Base-by-base conservation (phyloP, 2,888 invertebrate genomes). In the Drymonia ruficornis region DNA sequence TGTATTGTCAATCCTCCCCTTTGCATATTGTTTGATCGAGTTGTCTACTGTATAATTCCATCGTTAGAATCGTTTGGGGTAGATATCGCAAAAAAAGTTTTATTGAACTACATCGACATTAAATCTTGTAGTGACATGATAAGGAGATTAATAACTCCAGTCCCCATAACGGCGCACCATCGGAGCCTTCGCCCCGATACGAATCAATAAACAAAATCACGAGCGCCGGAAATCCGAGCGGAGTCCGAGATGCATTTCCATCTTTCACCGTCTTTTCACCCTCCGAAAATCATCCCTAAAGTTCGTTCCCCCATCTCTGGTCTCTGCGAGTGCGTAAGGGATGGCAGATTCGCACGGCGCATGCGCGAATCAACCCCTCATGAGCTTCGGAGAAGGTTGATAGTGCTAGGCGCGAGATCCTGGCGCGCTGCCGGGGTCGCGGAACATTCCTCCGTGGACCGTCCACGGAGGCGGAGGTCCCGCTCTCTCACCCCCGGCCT, bases 151-250 rank as follows among this genome's bases (percentile, higher is more conserved):
- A 88, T 87, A 87, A 85, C 81, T 83, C 44, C 44, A 44, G 74
- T 76, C 74, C 83, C 76, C 78, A 76, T 74, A 81, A 81, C 28
- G 76, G 76, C 75, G 73, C 70, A 63, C 71, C 74, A 78, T 74
- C 71, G 75, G 80, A 80, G 76, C 73, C 77, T 78, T 80, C 65
- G 70, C 59, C 65, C 68, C 81, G 84, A 86, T 84, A 83, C 85
- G 84, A 91, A 91, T 91, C 91, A 90, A 92, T 92, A 91, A 91
- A 89, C 89, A 89, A 91, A 90, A 91, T 92, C 91, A 89, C 87
- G 77, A 86, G 84, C 89, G 80, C 85, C 89, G 91, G 91, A 92
- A 91, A 91, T 91, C 91, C 90, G 91, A 89, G 86, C 89, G 80
- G 80, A 87, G 86, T 88, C 84, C 85, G 85, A 90, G 89, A 91